Evolutionary conservation across 2,888 invertebrate species (phyloP), one percentile per base, ranked within the genome.

Genomic region (Gerosis bhagava): DNA sequence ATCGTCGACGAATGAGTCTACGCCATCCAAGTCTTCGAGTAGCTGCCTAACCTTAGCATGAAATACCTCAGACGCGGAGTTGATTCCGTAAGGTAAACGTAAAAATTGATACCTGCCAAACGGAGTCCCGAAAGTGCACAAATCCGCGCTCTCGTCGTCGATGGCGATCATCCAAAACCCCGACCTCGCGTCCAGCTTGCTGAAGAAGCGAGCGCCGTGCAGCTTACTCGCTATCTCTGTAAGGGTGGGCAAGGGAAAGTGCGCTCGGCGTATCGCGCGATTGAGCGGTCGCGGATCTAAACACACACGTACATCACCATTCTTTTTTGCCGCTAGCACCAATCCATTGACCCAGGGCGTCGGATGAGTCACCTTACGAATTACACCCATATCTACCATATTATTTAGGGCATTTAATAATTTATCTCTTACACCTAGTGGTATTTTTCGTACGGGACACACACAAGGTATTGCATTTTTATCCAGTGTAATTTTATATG

Each of bases 41-140:
- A n/a, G n/a, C n/a, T n/a, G n/a, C n/a, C n/a, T n/a, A n/a, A n/a
- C n/a, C n/a, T n/a, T n/a, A n/a, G n/a, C n/a, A 21, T 51, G 49
- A 12, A 57, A 54, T 15, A 55, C 48, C 51, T 58, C 60, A 3
- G 48, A 16, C 12, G 47, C 42, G 1, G 50, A 49, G 43, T 53
- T 54, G 4, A 60, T 51, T 5, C 58, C 53, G 28, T 42, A 60
- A 5, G 60, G 57, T n/a, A 60, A 40, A 22, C 54, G 17, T 17
- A 47, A 19, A 28, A 43, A 54, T 40, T 34, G 48, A 21, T 57
- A 57, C 5, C 56, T 24, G 0, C 53, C 49, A 39, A 31, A 54
- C 4, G 43, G 54, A 24, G 54, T 54, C 12, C 36, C 48, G 22
- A 56, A 56, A 3, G 52, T 56, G 19, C 50, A 51, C 1, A 57